Conservation (phyloP, 2,113 vertebrate species). For the Lamprologus sp. region DNA sequence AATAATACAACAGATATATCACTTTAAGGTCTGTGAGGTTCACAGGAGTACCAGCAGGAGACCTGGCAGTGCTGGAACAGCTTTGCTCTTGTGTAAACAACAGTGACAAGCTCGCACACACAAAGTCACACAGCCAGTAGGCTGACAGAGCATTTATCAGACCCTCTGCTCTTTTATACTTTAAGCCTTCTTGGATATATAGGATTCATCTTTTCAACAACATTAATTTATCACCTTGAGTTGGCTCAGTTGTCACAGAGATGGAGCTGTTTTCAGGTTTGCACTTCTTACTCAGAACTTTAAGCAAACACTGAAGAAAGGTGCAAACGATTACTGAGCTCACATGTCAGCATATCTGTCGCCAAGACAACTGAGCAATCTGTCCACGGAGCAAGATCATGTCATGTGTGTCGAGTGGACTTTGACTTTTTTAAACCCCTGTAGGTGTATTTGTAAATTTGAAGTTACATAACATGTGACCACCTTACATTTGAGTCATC, state of each 20-base stretch:
- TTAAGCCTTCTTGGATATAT: neutral
- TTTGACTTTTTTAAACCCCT: neutral
- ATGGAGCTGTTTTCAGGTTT: neutral
- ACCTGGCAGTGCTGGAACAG: neutral
- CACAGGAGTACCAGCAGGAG: neutral
- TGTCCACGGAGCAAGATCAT: neutral
- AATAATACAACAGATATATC: neutral
- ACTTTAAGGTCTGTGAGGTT: neutral
- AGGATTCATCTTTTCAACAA: neutral
- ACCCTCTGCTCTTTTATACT: neutral
- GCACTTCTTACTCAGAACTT: neutral
- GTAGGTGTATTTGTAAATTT: rapidly evolving
- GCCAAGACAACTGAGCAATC: neutral
- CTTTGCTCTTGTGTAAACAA: conserved; percentile 33
- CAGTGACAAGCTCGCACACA: neutral
- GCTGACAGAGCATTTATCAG: conserved; percentile 4
- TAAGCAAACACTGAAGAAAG: neutral
- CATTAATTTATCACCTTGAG: neutral
- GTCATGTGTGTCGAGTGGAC: neutral
- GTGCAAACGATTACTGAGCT: neutral
- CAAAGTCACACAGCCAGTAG: neutral
- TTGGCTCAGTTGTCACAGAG: neutral
- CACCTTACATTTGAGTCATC: rapidly evolving
- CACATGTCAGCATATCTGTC: neutral
- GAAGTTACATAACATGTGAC: neutral